Evolutionary conservation across 1,140 invertebrate species (phyloP).

Genomic region (Neuroterus valhalla): DNA sequence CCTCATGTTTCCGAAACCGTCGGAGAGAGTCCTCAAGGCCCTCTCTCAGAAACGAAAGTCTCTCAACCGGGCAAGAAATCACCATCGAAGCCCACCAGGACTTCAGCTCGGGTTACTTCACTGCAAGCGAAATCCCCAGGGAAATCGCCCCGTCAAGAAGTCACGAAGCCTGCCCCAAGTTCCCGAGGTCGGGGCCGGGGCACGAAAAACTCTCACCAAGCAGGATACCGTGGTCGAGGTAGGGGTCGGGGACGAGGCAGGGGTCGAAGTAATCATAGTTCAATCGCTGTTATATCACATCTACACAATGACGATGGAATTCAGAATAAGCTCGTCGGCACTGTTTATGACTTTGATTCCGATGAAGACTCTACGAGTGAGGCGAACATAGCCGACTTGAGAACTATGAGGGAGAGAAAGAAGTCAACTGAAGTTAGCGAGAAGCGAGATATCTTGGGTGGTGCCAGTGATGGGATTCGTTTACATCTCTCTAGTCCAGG

Average conservation of each 20-base stretch:
- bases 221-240: slow-evolving; percentile 72
- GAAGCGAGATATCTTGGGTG: slow-evolving; percentile 74
- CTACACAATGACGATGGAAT: slow-evolving; percentile 76
- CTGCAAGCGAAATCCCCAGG: slow-evolving; percentile 82
- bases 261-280: slow-evolving; percentile 67
- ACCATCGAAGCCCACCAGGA: slow-evolving; percentile 80
- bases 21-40: slow-evolving; percentile 44
- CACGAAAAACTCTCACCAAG: slow-evolving; percentile 73
- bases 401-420: slow-evolving; percentile 86
- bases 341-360: slow-evolving; percentile 90
- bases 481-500: slow-evolving; percentile 66
- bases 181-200: slow-evolving; percentile 65
- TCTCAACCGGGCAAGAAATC: slow-evolving; percentile 77
- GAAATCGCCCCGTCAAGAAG: slow-evolving; percentile 81
- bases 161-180: slow-evolving; percentile 40
- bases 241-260: slow-evolving; percentile 82
- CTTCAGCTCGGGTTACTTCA: slow-evolving; percentile 78
- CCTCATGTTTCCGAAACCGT: slow-evolving; percentile 21
- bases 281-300: slow-evolving; percentile 50
- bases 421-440: slow-evolving; percentile 84
- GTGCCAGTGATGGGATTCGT: slow-evolving; percentile 74
- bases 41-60: slow-evolving; percentile 45
- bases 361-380: slow-evolving; percentile 87
- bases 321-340: slow-evolving; percentile 87
- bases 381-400: slow-evolving; percentile 85